These are phyloP conservation scores for Poeciliopsis infans DNA, from an alignment of 2,797 vertebrate genomes.

Conservation along the genomic window DNA sequence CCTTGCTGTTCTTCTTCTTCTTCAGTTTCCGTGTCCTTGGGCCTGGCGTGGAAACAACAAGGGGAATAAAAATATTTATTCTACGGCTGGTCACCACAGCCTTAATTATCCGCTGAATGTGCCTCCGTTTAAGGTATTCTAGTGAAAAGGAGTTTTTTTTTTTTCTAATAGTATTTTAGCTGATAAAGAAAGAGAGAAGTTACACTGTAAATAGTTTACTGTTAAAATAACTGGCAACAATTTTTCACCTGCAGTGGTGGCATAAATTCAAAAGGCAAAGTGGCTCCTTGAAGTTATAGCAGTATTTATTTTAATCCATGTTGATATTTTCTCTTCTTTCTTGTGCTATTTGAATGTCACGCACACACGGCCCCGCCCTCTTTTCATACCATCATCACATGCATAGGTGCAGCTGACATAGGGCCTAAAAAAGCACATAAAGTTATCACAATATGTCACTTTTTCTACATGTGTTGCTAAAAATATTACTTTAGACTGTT, in stretches of 20 bases:
- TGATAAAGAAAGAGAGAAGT: background rate
- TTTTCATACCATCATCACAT: background rate
- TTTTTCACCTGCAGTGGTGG: background rate
- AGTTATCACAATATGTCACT: background rate
- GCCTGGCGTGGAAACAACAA: constrained; percentile 88
- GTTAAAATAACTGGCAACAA: background rate
- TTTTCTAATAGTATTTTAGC: background rate
- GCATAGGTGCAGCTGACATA: background rate
- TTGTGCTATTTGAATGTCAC: background rate
- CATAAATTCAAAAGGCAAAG: background rate
- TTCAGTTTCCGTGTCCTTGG: constrained; percentile 97
- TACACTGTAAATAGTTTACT: background rate
- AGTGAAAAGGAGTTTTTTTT: background rate
- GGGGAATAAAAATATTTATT: constrained; percentile 66
- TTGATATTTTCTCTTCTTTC: background rate
- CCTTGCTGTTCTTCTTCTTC: constrained; percentile 95
- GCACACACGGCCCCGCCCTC: background rate
- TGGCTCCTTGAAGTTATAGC: background rate
- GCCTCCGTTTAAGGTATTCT: background rate
- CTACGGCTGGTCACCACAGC: constrained; percentile 35
- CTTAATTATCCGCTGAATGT: background rate
- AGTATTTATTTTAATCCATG: background rate
- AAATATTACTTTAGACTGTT: background rate
- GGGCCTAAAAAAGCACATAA: background rate
- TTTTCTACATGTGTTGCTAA: background rate